Percentiles rank a stretch among this genome's conserved stretches.
Evolutionary conservation across 2,888 invertebrate genomes (phyloP).

Genomic region (Barypeithes pellucidus): DNA sequence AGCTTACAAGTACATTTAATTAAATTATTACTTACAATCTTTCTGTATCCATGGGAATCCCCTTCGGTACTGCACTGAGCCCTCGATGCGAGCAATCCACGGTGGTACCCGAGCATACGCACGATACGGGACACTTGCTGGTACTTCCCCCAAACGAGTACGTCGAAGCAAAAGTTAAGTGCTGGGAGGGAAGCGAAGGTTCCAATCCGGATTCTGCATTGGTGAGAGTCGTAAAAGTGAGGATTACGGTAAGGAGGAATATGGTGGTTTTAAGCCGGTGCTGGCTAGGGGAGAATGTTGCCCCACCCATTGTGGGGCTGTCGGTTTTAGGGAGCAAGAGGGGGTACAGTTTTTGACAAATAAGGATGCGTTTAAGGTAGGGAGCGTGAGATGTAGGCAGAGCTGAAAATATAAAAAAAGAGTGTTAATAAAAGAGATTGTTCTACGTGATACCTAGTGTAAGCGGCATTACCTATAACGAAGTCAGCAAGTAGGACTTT

Average conservation of each 20-base stretch:
- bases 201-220: conserved; percentile 36
- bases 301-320: conserved; percentile 53
- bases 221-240: conserved; percentile 8
- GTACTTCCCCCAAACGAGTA: conserved; percentile 44
- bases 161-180: conserved; percentile 43
- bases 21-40: conserved; percentile 50
- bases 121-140: conserved; percentile 45
- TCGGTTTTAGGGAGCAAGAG: conserved; percentile 16
- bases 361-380: neutral
- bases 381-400: neutral
- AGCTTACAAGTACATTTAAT: neutral
- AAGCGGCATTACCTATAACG: too few species aligned
- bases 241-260: conserved; percentile 23
- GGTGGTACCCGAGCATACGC: conserved; percentile 48
- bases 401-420: conserved; percentile 18
- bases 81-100: conserved; percentile 53
- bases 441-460: too few species aligned
- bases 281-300: conserved; percentile 19
- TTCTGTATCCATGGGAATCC: conserved; percentile 50
- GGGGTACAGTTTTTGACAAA: conserved; percentile 17
- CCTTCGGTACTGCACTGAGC: conserved; percentile 47
- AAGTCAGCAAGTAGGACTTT: too few species aligned
- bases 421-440: neutral
- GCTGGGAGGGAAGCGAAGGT: conserved; percentile 32
- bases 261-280: neutral